Evolutionary conservation across 1,140 invertebrate species (phyloP).

Genomic region (Drosophila pectinifera): DNA sequence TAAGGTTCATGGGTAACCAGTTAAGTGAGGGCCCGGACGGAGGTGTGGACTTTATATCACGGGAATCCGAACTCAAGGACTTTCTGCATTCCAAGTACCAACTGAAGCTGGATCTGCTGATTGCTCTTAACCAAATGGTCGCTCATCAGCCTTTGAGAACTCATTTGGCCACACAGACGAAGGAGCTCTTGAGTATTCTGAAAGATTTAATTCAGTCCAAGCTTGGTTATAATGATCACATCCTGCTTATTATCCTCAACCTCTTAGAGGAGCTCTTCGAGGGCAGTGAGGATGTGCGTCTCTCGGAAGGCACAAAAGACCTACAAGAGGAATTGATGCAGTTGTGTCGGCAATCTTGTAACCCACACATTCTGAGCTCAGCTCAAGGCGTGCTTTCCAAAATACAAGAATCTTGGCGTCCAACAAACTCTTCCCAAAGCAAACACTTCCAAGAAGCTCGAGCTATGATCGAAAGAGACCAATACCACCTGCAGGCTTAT

Average conservation of each 20-base stretch:
- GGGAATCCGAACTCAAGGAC: slow-evolving; percentile 61
- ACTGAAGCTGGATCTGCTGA: slow-evolving; percentile 65
- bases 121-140: slow-evolving; percentile 66
- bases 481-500: slow-evolving; percentile 78
- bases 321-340: slow-evolving; percentile 25
- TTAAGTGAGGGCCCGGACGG: background rate
- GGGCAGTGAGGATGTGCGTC: slow-evolving; percentile 40
- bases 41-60: slow-evolving; percentile 56
- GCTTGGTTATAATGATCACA: slow-evolving; percentile 45
- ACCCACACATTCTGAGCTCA: slow-evolving; percentile 45
- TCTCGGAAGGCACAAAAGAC: slow-evolving; percentile 20
- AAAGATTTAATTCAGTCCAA: slow-evolving; percentile 40
- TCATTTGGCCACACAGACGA: slow-evolving; percentile 57
- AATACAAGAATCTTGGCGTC: slow-evolving; percentile 16
- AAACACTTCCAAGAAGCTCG: slow-evolving; percentile 61
- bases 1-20: slow-evolving; percentile 46
- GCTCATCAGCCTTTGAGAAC: slow-evolving; percentile 63
- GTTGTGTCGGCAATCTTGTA: slow-evolving; percentile 18
- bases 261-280: slow-evolving; percentile 73
- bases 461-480: slow-evolving; percentile 55
- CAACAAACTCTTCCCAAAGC: background rate
- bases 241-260: slow-evolving; percentile 60
- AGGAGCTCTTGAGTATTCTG: slow-evolving; percentile 58
- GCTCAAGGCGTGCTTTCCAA: slow-evolving; percentile 35
- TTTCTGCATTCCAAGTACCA: slow-evolving; percentile 70